Base-by-base conservation (phyloP, 2,888 invertebrate genomes). In the Tuta absoluta region DNA sequence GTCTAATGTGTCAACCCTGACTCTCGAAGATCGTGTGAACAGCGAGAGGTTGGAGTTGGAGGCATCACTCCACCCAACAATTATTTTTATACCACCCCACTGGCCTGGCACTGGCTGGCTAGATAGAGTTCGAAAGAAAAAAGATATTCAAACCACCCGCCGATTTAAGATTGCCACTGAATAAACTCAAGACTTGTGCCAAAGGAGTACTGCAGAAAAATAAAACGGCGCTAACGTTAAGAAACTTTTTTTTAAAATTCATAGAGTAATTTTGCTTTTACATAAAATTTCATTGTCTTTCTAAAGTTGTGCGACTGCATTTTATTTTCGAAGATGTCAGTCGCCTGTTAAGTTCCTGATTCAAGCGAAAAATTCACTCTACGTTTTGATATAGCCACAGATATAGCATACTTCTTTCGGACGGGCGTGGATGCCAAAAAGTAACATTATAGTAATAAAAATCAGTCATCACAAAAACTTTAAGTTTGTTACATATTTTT, bases 11-110 rank as follows among this genome's bases (percentile, higher is more conserved):
- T 10, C 84, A 86, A 67, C 87, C 87, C 85, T 87, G 71, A 17
- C 23, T 63, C 56, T 67, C 73, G 69, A 72, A 80, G 80, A 82
- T 81, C 80, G 83, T 84, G 83, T 85, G 83, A 86, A 86, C 83
- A 82, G 79, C 80, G 77, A 82, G 78, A 82, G 81, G 82, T 81
- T 81, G 81, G 80, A 70, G 82, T 81, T 81, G 81, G 80, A 70
- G 73, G 72, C 77, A 80, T 81, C 83, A 79, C 75, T 82, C 79
- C 73, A 75, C 71, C 68, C 76, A 76, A 81, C 84, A 80, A 87
- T 85, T 87, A 88, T 89, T 89, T 87, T 87, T 86, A 87, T 87
- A 87, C 87, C 75, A 38, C 75, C 76, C 78, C 53, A 62, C 56
- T 56, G 33, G 33, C 53, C 56, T 56, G 33, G 56, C 56, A 33